Conservation (phyloP, 2,888 invertebrate genomes). For the Heteropelma amictum region DNA sequence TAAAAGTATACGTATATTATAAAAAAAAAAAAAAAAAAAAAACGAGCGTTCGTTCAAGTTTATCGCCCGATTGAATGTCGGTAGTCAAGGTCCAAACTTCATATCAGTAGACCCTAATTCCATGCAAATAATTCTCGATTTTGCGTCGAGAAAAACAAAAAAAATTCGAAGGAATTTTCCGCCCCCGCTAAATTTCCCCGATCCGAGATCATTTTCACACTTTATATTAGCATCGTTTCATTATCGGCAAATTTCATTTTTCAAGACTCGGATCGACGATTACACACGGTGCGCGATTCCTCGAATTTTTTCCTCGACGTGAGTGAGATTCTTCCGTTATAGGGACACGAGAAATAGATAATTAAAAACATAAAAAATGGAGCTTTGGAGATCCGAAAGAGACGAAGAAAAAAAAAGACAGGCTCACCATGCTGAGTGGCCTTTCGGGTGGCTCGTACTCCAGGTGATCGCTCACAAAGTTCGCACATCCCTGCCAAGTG, state of each 20-base stretch:
- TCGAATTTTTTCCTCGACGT: constrained; percentile 4
- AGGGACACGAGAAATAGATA: constrained; percentile 7
- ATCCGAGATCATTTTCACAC: background rate
- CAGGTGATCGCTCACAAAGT: constrained; percentile 88
- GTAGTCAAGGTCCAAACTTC: constrained; percentile 50
- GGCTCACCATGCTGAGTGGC: constrained; percentile 85
- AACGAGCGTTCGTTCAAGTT: background rate
- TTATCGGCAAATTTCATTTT: background rate
- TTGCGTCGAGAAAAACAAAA: background rate
- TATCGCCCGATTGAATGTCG: constrained; percentile 28
- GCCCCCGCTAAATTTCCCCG: background rate
- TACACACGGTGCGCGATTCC: too few species aligned
- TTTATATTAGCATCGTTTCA: background rate
- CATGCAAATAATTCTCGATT: background rate
- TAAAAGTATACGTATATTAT: background rate
- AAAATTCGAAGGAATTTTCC: background rate
- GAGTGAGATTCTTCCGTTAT: constrained; percentile 28
- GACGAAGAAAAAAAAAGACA: constrained; percentile 6
- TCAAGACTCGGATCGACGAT: background rate
- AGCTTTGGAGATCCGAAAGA: constrained; percentile 16
- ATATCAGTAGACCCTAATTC: constrained; percentile 51
- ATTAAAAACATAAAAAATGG: background rate
- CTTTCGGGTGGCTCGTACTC: constrained; percentile 85
- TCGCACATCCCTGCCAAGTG: constrained; percentile 85
- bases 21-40: constrained; percentile 5